These are phyloP conservation scores for Liolophura sinensis DNA, from an alignment of 1,140 invertebrate genomes.

Conservation along the genomic window DNA sequence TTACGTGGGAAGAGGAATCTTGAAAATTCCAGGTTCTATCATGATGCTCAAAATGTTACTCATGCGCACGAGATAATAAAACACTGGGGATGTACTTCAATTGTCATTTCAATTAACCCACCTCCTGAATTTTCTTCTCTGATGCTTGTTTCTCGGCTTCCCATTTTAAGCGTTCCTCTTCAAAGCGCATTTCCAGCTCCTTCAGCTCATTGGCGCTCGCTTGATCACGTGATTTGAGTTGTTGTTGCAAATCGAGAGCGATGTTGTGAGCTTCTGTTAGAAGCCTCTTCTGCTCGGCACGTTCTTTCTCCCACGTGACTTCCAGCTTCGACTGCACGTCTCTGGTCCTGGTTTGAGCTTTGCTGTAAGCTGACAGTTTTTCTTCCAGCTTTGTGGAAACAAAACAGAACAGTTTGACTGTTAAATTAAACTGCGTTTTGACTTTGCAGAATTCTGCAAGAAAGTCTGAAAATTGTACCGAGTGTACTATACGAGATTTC, in stretches of 20 bases:
- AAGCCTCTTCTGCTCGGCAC: constrained; percentile 87
- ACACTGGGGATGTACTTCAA: too few relatives aligned
- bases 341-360: constrained; percentile 75
- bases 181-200: constrained; percentile 36
- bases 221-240: constrained; percentile 39
- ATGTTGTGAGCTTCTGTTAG: constrained; percentile 89
- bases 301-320: constrained; percentile 93
- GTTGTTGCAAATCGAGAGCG: constrained; percentile 74
- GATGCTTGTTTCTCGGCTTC: constrained; percentile 26
- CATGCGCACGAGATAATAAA: too few relatives aligned
- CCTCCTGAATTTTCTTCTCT: constrained; percentile 11
- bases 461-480: too few relatives aligned
- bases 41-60: too few relatives aligned
- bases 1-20: too few relatives aligned
- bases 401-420: too few relatives aligned
- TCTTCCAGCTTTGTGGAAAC: constrained; percentile 60
- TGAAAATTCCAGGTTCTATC: too few relatives aligned
- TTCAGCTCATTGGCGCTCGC: constrained; percentile 30
- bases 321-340: constrained; percentile 85
- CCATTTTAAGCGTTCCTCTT: constrained; percentile 19
- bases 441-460: too few relatives aligned
- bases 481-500: too few relatives aligned
- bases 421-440: too few relatives aligned
- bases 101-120: too few relatives aligned
- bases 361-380: constrained; percentile 46